Percentiles rank a stretch among this genome's conserved stretches.
Evolutionary conservation across 2,888 invertebrate species (phyloP).

Genomic region (Phragmatobia fuliginosa): DNA sequence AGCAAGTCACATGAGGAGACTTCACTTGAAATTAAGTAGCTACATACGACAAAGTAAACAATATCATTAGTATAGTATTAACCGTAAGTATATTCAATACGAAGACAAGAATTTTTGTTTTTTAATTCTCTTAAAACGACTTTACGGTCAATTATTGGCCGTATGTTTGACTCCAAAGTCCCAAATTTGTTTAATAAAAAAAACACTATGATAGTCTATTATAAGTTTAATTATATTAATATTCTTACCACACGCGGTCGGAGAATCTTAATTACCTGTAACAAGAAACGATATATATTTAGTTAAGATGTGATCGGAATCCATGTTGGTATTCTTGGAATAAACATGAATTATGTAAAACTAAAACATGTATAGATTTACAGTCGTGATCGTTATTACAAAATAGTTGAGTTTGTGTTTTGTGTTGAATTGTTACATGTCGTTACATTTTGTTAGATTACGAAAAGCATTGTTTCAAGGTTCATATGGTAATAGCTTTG

Average conservation of each 20-base stretch:
- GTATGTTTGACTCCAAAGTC: neutral
- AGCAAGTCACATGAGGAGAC: too few species aligned
- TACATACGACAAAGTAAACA: too few species aligned
- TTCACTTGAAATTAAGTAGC: too few species aligned
- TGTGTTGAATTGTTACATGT: neutral
- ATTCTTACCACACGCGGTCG: slow-evolving; percentile 39
- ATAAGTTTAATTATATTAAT: slow-evolving; percentile 21
- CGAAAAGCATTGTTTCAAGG: neutral
- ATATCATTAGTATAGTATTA: too few species aligned
- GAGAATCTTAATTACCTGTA: slow-evolving; percentile 50
- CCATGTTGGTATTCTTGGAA: slow-evolving; percentile 11
- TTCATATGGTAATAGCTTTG: neutral
- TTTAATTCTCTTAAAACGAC: neutral
- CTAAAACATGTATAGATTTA: slow-evolving; percentile 3
- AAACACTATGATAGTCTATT: neutral
- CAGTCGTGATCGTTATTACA: slow-evolving; percentile 8
- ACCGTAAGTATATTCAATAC: too few species aligned
- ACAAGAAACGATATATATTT: slow-evolving; percentile 51
- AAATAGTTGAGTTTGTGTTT: neutral
- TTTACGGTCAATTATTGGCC: neutral
- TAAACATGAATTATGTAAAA: slow-evolving; percentile 14
- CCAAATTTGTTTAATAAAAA: neutral
- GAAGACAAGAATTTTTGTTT: too few species aligned
- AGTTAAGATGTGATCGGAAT: slow-evolving; percentile 35
- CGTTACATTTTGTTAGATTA: neutral